phyloP scores from a whole-genome alignment of 1,140 invertebrate species.

The Pogonognathellus flavescens region DNA sequence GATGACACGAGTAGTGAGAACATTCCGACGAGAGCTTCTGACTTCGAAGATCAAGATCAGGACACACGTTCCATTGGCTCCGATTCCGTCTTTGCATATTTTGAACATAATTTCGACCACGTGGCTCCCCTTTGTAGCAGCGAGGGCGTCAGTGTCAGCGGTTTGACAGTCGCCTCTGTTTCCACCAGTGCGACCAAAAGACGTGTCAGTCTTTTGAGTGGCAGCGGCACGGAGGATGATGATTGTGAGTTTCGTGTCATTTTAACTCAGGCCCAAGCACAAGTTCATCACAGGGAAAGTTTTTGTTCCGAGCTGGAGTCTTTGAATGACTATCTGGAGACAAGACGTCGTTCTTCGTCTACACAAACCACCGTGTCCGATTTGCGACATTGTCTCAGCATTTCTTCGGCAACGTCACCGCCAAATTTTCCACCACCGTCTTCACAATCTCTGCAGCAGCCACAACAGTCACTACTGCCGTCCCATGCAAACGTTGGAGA shows the following conservation, averaged over 20 bases:
- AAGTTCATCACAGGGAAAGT: constrained; percentile 65
- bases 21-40: constrained; percentile 63
- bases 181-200: neutral
- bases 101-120: constrained; percentile 57
- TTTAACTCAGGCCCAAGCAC: constrained; percentile 54
- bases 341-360: constrained; percentile 58
- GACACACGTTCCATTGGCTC: constrained; percentile 64
- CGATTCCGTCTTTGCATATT: constrained; percentile 64
- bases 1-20: constrained; percentile 67
- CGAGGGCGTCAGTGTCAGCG: constrained; percentile 32
- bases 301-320: constrained; percentile 63
- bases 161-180: neutral
- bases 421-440: constrained; percentile 10
- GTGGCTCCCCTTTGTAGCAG: constrained; percentile 48
- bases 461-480: neutral
- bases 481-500: neutral
- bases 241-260: constrained; percentile 57
- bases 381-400: constrained; percentile 58
- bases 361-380: constrained; percentile 66
- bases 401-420: neutral
- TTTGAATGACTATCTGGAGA: constrained; percentile 65
- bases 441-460: neutral
- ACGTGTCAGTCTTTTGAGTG: neutral
- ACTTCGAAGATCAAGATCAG: constrained; percentile 60
- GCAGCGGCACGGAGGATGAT: constrained; percentile 55